phyloP scores from a whole-genome alignment of 1,140 invertebrate genomes.

The Caerostris darwini region DNA sequence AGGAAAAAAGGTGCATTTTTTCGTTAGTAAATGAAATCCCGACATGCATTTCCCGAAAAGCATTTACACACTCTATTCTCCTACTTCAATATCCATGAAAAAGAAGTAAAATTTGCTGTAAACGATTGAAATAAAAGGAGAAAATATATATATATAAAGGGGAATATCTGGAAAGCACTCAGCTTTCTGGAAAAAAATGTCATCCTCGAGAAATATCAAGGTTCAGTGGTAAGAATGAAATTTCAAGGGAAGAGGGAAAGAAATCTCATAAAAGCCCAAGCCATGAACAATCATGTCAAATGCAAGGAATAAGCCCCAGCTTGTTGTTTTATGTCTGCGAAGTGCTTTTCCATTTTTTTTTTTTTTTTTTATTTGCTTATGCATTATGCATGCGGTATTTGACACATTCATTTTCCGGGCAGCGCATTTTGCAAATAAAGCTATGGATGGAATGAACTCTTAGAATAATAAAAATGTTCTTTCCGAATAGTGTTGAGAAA shows the following conservation, averaged over 20 bases:
- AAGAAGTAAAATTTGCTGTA: neutral
- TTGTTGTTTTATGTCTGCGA: slow-evolving; percentile 13
- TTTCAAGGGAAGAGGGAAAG: neutral
- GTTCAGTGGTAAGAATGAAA: neutral
- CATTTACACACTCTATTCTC: neutral
- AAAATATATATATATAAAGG: neutral
- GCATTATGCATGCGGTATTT: slow-evolving; percentile 43
- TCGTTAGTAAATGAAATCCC: neutral
- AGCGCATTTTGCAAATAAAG: neutral
- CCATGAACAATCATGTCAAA: slow-evolving; percentile 23
- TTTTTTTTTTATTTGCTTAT: slow-evolving; percentile 1
- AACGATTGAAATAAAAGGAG: neutral
- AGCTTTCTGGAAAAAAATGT: neutral
- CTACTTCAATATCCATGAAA: neutral
- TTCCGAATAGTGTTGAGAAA: neutral
- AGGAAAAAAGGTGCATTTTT: neutral
- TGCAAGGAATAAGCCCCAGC: neutral
- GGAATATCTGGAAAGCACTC: slow-evolving; percentile 27
- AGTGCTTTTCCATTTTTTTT: neutral
- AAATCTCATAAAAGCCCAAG: slow-evolving; percentile 7
- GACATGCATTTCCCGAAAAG: neutral
- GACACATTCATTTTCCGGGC: slow-evolving; percentile 26
- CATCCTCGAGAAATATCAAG: slow-evolving; percentile 32
- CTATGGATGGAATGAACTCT: neutral
- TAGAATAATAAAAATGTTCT: neutral